These are phyloP conservation scores for Clinocottus analis DNA, from an alignment of 2,113 vertebrate species.

Conservation along the genomic window DNA sequence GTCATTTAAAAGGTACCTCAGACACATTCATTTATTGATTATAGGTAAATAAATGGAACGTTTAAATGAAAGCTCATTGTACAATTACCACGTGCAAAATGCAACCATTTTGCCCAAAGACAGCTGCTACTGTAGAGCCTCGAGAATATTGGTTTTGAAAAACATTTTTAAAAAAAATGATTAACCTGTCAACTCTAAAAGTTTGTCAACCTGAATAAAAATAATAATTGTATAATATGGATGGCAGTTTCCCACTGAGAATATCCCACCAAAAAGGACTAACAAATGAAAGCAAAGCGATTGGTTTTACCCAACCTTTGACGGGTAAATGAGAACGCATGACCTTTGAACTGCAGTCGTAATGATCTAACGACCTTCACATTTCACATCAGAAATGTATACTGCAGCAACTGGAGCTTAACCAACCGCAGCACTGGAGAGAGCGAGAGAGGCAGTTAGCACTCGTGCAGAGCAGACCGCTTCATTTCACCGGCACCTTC, in stretches of 20 bases:
- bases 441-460: slow-evolving; percentile 62
- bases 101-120: background rate
- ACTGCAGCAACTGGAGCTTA: slow-evolving; percentile 72
- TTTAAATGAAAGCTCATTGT: slow-evolving; percentile 1
- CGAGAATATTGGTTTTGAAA: background rate
- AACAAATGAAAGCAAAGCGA: slow-evolving; percentile 1
- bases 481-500: slow-evolving; percentile 80
- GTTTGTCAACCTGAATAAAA: slow-evolving; percentile 4
- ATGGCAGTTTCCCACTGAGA: background rate
- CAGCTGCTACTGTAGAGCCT: background rate
- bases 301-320: slow-evolving; percentile 13
- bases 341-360: slow-evolving; percentile 57
- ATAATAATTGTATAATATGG: background rate
- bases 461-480: slow-evolving; percentile 49
- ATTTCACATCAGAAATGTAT: slow-evolving; percentile 73
- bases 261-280: background rate
- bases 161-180: background rate
- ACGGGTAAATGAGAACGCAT: slow-evolving; percentile 26
- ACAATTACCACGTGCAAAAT: background rate
- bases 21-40: slow-evolving; percentile 9
- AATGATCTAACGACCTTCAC: slow-evolving; percentile 57
- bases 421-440: slow-evolving; percentile 58
- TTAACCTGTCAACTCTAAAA: background rate
- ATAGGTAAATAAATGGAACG: background rate
- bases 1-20: slow-evolving; percentile 31